Evolutionary conservation across 1,140 invertebrate genomes (phyloP), one percentile per base, ranked within the genome.

Genomic region (Lerema accius): DNA sequence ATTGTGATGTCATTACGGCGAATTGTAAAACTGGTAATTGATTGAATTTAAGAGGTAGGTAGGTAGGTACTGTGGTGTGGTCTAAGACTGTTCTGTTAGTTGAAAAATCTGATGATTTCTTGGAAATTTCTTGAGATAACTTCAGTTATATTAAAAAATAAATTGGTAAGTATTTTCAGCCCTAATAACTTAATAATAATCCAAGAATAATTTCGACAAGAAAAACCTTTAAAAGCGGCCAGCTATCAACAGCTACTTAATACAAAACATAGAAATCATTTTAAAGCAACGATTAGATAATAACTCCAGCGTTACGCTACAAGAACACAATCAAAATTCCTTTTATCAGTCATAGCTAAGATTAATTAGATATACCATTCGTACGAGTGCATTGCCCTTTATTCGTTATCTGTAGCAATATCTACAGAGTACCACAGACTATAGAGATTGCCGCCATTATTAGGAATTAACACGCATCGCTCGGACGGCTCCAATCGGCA

Each of bases 391-490:
- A 58, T 35, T 46, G 55, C 55, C 55, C 40, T 53, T 51, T 11
- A 43, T 58, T 46, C 43, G 42, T 58, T 58, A 58, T 58, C 55
- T 58, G 55, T 46, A 46, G 55, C 55, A 58, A 58, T 58, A 58
- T 58, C 55, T 58, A 32, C 9, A 23, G 19, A 23, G 19, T 23
- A 17, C n/a, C n/a, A n/a, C n/a, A n/a, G n/a, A n/a, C 19, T 23
- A 17, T 58, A 58, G 55, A 46, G 9, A 42, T 58, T 61, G 40
- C 45, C 48, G 58, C 63, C 43, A 64, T 69, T 65, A 69, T 69
- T 72, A 69, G 42, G 70, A 64, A 69, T 72, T 69, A 73, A 66
- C 63, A 66, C 66, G 63, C 66, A 65, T 64, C 62, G 64, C 50
- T 61, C 46, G 46, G 48, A 56, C 49, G 48, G 39, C 60, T 39